Evolutionary conservation across 2,113 vertebrate species (phyloP), one percentile per base, ranked within the genome.

Genomic region (Nothoprocta pentlandii): DNA sequence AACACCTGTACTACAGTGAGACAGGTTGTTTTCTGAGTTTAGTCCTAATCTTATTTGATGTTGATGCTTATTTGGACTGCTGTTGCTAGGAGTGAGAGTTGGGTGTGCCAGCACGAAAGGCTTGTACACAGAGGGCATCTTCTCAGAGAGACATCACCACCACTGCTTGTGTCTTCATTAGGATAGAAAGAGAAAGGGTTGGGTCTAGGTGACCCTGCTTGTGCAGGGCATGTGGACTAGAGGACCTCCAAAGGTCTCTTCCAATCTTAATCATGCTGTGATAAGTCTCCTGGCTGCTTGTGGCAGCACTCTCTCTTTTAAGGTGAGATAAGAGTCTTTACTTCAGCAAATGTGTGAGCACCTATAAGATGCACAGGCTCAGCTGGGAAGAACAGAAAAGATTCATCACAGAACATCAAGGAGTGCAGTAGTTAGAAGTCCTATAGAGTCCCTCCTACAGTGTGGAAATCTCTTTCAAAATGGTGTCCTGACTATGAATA

Each of bases 341-440:
- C 58, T 89, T 71, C n/a, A 80, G 44, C 16, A 30, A 5, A 2
- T 10, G 2, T 13, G 32, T 34, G 41, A 62, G 32, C 16, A 75
- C 9, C 2, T 0, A 39, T 0, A 0, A 41, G 12, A 71, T 32
- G 19, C 58, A 42, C 21, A 25, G 36, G 19, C 10, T 68, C 69
- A 30, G 10, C 28, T 25, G 17, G 30, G 12, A 89, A 49, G 17
- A 4, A 2, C 61, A 23, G 41, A 83, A 85, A 21, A 7, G 0
- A 2, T 9, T 71, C 0, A 3, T 53, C 54, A 66, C 23, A 15
- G 9, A 8, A 46, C 16, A 23, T 20, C n/a, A 22, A 36, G 14
- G 36, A 36, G 2, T 30, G 81, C 36, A 58, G 30, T 32, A 62
- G 63, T 12, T 32, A 76, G 32, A 76, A 28, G 12, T 4, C 6